Percentiles rank a stretch among this genome's conserved stretches.
These are phyloP conservation scores for Drosophila melanica DNA, from an alignment of 1,140 invertebrate genomes.

Conservation along the genomic window DNA sequence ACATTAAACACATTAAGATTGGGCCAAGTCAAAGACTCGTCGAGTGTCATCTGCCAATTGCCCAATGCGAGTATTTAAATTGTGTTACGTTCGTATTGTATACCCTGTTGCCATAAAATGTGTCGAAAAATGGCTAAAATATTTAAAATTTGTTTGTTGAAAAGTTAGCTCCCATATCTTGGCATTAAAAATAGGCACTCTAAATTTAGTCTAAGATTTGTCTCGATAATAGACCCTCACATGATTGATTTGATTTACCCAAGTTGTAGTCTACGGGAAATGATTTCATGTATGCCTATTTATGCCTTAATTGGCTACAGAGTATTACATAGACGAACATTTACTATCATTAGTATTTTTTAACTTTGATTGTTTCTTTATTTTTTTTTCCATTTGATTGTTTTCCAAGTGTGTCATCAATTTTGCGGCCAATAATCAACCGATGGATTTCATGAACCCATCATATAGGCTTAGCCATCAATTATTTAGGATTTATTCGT, in stretches of 20 bases:
- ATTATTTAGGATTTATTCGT: slow-evolving; percentile 30
- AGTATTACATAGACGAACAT: not conserved
- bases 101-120: not conserved
- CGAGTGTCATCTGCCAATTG: slow-evolving; percentile 47
- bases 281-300: too few species aligned
- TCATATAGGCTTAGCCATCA: slow-evolving; percentile 13
- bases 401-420: slow-evolving; percentile 32
- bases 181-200: too few species aligned
- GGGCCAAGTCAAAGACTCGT: slow-evolving; percentile 28
- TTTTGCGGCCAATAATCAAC: slow-evolving; percentile 16
- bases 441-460: slow-evolving; percentile 34
- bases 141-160: too few species aligned
- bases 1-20: slow-evolving; percentile 75
- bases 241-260: too few species aligned
- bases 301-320: too few species aligned
- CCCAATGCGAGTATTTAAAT: slow-evolving; percentile 37
- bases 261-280: too few species aligned
- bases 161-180: too few species aligned
- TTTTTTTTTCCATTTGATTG: not conserved
- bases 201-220: too few species aligned
- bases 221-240: too few species aligned
- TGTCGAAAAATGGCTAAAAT: not conserved
- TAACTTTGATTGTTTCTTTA: slow-evolving; percentile 4
- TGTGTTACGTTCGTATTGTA: slow-evolving; percentile 55
- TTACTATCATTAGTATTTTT: not conserved